Evolutionary conservation across 2,888 invertebrate genomes (phyloP), one percentile per base, ranked within the genome.

Genomic region (Zootermopsis nevadensis): DNA sequence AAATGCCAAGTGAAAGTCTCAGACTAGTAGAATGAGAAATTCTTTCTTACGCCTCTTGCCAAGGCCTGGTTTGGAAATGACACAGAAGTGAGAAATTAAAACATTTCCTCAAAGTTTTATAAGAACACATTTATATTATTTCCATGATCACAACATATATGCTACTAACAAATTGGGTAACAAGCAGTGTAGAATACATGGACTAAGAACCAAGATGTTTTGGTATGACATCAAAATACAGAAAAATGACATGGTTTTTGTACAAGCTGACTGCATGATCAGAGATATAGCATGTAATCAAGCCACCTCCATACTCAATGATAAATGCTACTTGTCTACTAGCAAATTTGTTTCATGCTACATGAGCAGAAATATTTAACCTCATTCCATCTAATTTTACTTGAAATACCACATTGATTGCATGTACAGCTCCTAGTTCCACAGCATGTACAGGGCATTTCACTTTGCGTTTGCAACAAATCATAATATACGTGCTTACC

Each of bases 51-150:
- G 19, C 48, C 42, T 48, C 19, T 48, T 48, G 48, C 48, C 48
- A 48, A 15, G 60, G 60, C 60, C 10, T 60, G 60, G n/a, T 60
- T 27, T n/a, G 27, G 12, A 60, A 60, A 60, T 60, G n/a, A 60
- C 15, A 27, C 60, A 27, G 4, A 38, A 74, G 74, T 15, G 38
- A 74, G 74, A 77, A 79, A 79, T 66, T 12, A 79, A 79, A 79
- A 42, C 42, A 60, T 79, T 38, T 38, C 24, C 38, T 55, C 66
- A 22, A 53, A 66, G 27, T 83, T 86, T 86, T 86, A 85, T 86
- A 85, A 85, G 86, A 86, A 86, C 86, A 86, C 86, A 86, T 86
- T 86, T 86, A 85, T 85, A 85, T 85, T 85, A 83, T 84, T 85
- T 85, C 84, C 84, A 85, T 85, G 82, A 85, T 85, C 86, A 86